A percentile compares a stretch with the other conserved stretches of the same genome.
Conservation (phyloP, 2,113 vertebrate genomes). For the Calyptomena viridis region DNA sequence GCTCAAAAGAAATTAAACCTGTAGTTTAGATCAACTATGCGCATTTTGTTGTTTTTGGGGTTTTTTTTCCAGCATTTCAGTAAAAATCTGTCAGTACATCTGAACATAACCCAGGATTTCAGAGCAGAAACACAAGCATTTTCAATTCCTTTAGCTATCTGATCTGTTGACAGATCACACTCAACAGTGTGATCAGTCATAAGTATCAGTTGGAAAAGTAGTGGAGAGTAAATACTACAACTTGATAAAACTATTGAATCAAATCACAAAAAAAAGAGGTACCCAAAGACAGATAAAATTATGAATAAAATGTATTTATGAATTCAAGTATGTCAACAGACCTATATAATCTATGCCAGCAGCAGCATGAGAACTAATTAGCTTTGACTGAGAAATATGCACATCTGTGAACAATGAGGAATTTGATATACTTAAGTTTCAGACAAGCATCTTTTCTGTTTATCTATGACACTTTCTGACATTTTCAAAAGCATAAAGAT, state of each 20-base stretch:
- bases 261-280: neutral
- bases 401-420: neutral
- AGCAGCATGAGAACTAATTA: neutral
- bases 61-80: neutral
- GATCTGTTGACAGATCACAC: neutral
- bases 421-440: neutral
- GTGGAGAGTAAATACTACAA: neutral
- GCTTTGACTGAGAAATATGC: neutral
- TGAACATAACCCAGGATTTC: neutral
- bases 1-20: neutral
- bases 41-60: neutral
- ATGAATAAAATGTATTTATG: neutral
- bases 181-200: too few species aligned
- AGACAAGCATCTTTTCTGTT: neutral
- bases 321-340: neutral
- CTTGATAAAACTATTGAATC: neutral
- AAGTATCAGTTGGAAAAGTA: neutral
- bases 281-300: neutral
- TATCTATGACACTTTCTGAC: neutral
- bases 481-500: neutral
- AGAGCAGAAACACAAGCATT: neutral
- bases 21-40: neutral
- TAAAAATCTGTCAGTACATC: neutral
- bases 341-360: neutral
- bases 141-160: neutral